phyloP scores from a whole-genome alignment of 2,113 vertebrate genomes.

The Psittacus erithacus region DNA sequence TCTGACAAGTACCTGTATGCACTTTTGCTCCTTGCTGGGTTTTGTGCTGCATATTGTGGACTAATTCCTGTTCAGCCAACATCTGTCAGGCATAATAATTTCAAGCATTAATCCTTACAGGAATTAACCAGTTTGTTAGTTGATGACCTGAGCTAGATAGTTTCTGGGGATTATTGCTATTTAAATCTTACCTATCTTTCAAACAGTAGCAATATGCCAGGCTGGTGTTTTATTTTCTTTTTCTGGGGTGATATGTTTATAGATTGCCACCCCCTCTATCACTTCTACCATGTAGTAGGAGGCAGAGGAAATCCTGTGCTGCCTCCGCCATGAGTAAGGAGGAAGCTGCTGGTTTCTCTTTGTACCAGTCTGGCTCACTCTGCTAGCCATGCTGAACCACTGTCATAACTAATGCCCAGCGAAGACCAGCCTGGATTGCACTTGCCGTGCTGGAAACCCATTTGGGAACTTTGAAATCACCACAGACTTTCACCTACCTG shows the following conservation, averaged over 20 bases:
- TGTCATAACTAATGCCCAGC: rapidly evolving
- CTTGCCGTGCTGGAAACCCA: neutral
- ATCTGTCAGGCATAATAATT: conserved; percentile 44
- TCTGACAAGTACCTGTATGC: neutral
- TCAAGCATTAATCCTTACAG: conserved; percentile 51
- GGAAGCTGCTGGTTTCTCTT: conserved; percentile 20
- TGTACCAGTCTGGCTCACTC: neutral
- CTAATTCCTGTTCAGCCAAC: conserved; percentile 26
- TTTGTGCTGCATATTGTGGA: neutral
- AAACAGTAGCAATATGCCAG: neutral
- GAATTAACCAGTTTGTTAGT: conserved; percentile 53
- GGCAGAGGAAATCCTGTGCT: conserved; percentile 63
- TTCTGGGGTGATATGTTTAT: neutral
- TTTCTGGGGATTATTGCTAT: conserved; percentile 61
- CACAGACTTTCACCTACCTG: neutral
- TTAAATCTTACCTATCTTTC: conserved; percentile 39
- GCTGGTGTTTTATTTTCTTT: neutral
- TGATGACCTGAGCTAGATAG: conserved; percentile 47
- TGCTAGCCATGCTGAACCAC: neutral
- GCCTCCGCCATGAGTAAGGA: neutral
- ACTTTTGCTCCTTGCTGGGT: neutral
- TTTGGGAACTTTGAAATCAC: neutral
- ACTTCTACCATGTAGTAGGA: neutral
- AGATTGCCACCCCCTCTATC: neutral
- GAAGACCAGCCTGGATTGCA: neutral